Conservation (phyloP, 64 coral and sea anemone genomes). For the Pocillopora damicornis region DNA sequence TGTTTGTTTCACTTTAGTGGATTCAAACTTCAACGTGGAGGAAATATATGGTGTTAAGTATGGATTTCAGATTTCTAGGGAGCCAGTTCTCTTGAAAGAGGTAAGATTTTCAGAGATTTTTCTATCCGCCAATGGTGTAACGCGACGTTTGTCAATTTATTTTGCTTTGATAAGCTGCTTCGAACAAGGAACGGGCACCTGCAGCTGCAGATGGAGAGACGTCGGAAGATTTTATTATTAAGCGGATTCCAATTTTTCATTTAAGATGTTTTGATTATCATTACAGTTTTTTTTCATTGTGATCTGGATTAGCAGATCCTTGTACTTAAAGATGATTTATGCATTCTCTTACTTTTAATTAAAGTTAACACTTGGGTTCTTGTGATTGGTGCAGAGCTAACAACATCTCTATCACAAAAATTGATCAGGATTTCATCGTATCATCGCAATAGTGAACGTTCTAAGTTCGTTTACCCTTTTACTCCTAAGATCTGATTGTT, state of each 20-base stretch:
- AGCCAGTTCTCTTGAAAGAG: constrained; percentile 88
- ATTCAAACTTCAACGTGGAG: constrained; percentile 79
- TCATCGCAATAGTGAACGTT: too few species aligned
- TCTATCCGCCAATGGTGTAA: constrained; percentile 55
- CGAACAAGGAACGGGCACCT: constrained; percentile 23
- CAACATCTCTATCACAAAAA: not conserved
- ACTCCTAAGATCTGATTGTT: too few species aligned
- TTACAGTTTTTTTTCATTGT: not conserved
- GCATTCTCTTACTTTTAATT: not conserved
- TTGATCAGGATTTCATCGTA: too few species aligned
- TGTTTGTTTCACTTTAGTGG: constrained; percentile 40
- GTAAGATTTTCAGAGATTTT: constrained; percentile 58
- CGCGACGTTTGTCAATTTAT: constrained; percentile 17
- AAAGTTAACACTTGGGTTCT: not conserved
- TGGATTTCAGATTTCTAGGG: constrained; percentile 83
- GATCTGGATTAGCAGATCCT: not conserved
- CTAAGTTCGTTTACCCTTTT: too few species aligned
- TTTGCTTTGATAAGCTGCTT: constrained; percentile 6
- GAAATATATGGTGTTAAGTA: constrained; percentile 88
- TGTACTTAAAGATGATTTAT: not conserved
- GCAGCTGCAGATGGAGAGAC: not conserved
- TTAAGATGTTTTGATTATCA: not conserved
- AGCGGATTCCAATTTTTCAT: not conserved
- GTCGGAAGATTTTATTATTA: too few species aligned
- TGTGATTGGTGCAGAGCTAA: not conserved